Evolutionary conservation across 2,888 invertebrate species (phyloP).

Genomic region (Lasioglossum zephyrum): DNA sequence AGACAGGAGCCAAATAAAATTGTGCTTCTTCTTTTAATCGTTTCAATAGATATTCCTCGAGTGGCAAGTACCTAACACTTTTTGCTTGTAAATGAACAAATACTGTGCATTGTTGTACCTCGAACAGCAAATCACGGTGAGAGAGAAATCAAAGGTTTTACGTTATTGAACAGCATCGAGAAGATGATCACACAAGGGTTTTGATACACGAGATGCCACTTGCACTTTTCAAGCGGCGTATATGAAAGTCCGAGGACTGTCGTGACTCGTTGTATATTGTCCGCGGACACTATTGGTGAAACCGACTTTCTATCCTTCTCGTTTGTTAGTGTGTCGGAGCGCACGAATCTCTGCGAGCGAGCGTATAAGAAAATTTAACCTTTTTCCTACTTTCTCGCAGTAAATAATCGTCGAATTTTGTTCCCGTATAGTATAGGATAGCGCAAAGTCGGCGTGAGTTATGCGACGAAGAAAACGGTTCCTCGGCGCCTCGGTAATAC

Average conservation of each 20-base stretch:
- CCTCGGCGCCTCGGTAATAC: background rate
- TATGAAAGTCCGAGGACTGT: background rate
- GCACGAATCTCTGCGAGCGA: background rate
- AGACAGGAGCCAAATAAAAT: no score
- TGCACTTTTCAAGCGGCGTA: background rate
- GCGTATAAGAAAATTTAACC: background rate
- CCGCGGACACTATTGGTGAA: background rate
- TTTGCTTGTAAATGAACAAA: no score
- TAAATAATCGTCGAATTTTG: slow-evolving; percentile 1
- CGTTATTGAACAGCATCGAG: background rate
- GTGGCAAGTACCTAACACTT: no score
- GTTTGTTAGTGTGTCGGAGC: background rate
- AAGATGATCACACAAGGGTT: background rate
- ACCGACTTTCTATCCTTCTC: slow-evolving; percentile 10
- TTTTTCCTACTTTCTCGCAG: slow-evolving; percentile 1
- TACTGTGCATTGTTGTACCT: no score
- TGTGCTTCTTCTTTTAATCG: no score
- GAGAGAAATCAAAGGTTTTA: no score
- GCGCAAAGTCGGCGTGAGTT: slow-evolving; percentile 7
- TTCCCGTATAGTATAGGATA: background rate
- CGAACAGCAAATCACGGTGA: no score
- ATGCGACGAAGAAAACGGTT: background rate
- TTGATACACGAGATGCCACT: background rate
- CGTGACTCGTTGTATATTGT: slow-evolving; percentile 21
- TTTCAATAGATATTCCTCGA: no score